Conservation (phyloP, 2,888 invertebrate genomes). For the Arctia plantaginis region DNA sequence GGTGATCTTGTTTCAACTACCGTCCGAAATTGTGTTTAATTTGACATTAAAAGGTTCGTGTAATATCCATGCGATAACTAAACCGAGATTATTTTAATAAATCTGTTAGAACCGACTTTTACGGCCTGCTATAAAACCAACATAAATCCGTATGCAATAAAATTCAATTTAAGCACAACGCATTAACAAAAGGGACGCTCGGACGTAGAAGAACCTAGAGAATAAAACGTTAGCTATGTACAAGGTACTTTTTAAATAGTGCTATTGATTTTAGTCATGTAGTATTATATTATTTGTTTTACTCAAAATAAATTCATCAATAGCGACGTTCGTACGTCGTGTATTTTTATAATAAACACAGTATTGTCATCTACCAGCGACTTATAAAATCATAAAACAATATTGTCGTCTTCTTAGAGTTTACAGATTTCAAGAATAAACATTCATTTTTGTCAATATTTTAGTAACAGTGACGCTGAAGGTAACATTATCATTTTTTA, state of each 20-base stretch:
- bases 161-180: constrained; percentile 51
- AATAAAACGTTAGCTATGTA: constrained; percentile 30
- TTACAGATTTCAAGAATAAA: too few species aligned
- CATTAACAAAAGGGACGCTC: constrained; percentile 39
- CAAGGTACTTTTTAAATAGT: neutral
- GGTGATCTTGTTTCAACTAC: neutral
- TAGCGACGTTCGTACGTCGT: too few species aligned
- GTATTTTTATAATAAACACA: too few species aligned
- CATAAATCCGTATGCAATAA: constrained; percentile 50
- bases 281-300: neutral
- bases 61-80: constrained; percentile 21
- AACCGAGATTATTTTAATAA: constrained; percentile 49
- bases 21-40: constrained; percentile 7
- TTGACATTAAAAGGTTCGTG: constrained; percentile 2
- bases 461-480: too few species aligned
- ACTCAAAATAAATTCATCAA: too few species aligned
- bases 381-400: too few species aligned
- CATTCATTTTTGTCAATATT: too few species aligned
- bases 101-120: constrained; percentile 42
- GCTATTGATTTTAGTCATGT: neutral
- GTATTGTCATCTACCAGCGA: too few species aligned
- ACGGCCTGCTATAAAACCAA: constrained; percentile 46
- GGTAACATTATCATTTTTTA: too few species aligned
- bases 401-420: too few species aligned
- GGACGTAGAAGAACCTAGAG: constrained; percentile 35